Evolutionary conservation across 2,113 vertebrate genomes (phyloP).

Genomic region (Halichoeres trimaculatus): DNA sequence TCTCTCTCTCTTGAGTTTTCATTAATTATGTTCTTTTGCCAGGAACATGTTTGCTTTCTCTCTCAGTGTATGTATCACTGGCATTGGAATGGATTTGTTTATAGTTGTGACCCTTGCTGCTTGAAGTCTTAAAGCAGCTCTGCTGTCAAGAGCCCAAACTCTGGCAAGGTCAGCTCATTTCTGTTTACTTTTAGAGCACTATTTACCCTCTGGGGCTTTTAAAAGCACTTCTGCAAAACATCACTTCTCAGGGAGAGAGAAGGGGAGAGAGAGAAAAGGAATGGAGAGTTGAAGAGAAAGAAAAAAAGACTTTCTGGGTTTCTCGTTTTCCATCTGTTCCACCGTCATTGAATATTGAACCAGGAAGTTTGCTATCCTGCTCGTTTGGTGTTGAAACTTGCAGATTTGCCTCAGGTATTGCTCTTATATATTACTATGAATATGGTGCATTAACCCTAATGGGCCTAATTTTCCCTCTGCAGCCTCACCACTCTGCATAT

Average conservation of each 20-base stretch:
- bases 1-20: constrained; percentile 75
- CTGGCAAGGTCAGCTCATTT: constrained; percentile 93
- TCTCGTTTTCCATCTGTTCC: constrained; percentile 37
- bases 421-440: constrained; percentile 48
- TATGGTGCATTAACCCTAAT: constrained; percentile 66
- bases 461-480: constrained; percentile 56
- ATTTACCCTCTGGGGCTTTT: constrained; percentile 94
- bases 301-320: constrained; percentile 51
- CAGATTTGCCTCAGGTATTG: constrained; percentile 47
- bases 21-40: constrained; percentile 78
- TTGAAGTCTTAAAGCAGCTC: constrained; percentile 92
- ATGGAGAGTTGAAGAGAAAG: constrained; percentile 45
- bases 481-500: constrained; percentile 59
- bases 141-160: constrained; percentile 91
- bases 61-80: constrained; percentile 73
- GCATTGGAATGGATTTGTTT: constrained; percentile 86
- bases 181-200: constrained; percentile 94
- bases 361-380: constrained; percentile 43
- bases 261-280: constrained; percentile 59
- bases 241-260: constrained; percentile 78
- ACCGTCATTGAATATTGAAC: constrained; percentile 40
- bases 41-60: constrained; percentile 79
- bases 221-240: constrained; percentile 92
- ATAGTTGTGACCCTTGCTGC: constrained; percentile 90
- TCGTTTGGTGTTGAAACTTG: constrained; percentile 46